These are phyloP conservation scores for Listrodromus nycthemerus DNA, from an alignment of 2,888 invertebrate species.

Conservation along the genomic window DNA sequence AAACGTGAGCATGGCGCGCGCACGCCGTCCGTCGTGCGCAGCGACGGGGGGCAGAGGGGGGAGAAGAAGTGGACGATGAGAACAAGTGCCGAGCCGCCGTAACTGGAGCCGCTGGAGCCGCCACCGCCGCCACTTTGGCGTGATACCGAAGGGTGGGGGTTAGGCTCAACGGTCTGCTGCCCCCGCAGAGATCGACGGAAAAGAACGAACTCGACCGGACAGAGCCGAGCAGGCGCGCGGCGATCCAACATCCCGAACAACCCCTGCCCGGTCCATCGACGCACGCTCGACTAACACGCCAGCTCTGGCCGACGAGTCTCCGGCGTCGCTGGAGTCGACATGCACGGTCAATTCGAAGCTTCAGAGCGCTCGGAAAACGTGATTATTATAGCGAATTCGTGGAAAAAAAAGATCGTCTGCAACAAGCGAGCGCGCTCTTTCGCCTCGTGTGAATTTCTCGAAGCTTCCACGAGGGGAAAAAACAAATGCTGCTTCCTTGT, in stretches of 20 bases:
- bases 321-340: conserved; percentile 9
- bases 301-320: conserved; percentile 22
- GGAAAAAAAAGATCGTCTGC: no score
- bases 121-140: conserved; percentile 42
- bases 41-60: neutral
- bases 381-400: no score
- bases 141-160: conserved; percentile 37
- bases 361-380: neutral
- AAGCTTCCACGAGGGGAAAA: no score
- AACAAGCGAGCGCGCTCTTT: no score
- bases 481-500: no score
- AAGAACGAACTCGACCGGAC: conserved; percentile 76
- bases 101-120: conserved; percentile 51
- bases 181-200: conserved; percentile 84
- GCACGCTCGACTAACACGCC: conserved; percentile 4
- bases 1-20: conserved; percentile 1
- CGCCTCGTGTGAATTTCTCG: no score
- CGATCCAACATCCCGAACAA: conserved; percentile 63
- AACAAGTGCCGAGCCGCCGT: conserved; percentile 39
- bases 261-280: conserved; percentile 57
- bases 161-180: conserved; percentile 74
- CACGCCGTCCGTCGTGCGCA: conserved; percentile 5
- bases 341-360: neutral
- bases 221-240: conserved; percentile 70
- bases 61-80: conserved; percentile 19